Evolutionary conservation across 2,797 vertebrate genomes (phyloP).

Genomic region (Sebastolobus altivelis): DNA sequence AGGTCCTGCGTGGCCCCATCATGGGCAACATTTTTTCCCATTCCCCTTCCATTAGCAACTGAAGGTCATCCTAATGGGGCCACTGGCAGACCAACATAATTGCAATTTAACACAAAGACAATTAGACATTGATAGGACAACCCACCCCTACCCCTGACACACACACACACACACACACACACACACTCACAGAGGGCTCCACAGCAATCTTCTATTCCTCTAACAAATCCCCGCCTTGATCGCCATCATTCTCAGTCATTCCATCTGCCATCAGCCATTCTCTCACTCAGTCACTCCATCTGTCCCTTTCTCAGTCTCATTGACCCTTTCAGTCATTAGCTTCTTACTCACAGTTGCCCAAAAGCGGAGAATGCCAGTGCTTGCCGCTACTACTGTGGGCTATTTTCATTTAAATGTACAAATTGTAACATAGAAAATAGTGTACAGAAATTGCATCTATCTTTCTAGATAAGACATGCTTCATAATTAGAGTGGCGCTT

Average conservation of each 20-base stretch:
- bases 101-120: conserved; percentile 73
- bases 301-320: conserved; percentile 59
- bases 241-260: conserved; percentile 58
- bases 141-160: conserved; percentile 35
- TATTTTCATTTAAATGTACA: neutral
- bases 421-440: neutral
- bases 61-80: conserved; percentile 75
- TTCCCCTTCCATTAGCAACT: conserved; percentile 60
- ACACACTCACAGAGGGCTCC: conserved; percentile 1
- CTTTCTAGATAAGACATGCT: neutral
- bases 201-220: conserved; percentile 46
- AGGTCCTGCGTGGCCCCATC: conserved; percentile 18
- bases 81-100: conserved; percentile 65
- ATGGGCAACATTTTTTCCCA: conserved; percentile 44
- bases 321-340: conserved; percentile 71
- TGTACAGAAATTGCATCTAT: neutral
- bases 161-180: conserved; percentile 15
- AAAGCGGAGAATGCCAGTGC: conserved; percentile 18
- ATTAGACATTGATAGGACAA: conserved; percentile 66
- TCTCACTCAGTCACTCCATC: conserved; percentile 64
- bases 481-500: neutral
- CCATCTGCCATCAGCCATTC: conserved; percentile 66
- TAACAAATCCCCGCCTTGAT: conserved; percentile 54
- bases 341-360: conserved; percentile 66
- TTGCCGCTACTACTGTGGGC: neutral